Evolutionary conservation across 2,888 invertebrate genomes (phyloP).

Genomic region (Morpho helenor): DNA sequence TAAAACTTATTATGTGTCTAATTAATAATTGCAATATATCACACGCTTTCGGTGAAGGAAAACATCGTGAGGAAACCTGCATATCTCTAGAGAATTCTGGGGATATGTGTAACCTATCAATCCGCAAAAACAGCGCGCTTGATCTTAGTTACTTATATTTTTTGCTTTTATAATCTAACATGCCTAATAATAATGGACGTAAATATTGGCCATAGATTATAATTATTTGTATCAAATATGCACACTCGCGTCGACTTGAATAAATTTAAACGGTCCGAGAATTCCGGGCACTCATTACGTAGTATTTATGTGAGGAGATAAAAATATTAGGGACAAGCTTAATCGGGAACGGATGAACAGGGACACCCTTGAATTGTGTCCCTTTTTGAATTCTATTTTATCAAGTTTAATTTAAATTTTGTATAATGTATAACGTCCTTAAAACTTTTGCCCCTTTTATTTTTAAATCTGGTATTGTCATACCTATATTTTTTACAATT

Average conservation of each 20-base stretch:
- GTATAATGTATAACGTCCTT: constrained; percentile 11
- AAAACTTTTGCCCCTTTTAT: not conserved
- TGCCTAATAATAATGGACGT: no score
- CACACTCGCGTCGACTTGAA: constrained; percentile 73
- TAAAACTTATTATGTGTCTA: no score
- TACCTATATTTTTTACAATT: no score
- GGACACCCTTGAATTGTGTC: constrained; percentile 36
- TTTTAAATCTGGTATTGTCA: constrained; percentile 33
- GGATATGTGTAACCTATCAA: no score
- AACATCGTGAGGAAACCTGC: no score
- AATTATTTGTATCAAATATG: constrained; percentile 72
- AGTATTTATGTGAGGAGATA: constrained; percentile 76
- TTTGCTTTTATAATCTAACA: no score
- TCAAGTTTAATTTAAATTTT: constrained; percentile 22
- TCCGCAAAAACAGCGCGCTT: no score
- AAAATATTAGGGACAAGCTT: constrained; percentile 77
- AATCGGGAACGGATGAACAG: constrained; percentile 73
- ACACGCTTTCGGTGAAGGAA: no score
- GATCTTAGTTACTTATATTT: no score
- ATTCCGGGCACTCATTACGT: constrained; percentile 73
- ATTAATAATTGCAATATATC: no score
- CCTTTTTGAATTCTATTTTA: constrained; percentile 27
- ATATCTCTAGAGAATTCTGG: no score
- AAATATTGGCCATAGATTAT: constrained; percentile 47
- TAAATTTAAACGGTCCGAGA: constrained; percentile 71